Conservation (phyloP, 2,888 invertebrate genomes). For the Acleris sparsana region DNA sequence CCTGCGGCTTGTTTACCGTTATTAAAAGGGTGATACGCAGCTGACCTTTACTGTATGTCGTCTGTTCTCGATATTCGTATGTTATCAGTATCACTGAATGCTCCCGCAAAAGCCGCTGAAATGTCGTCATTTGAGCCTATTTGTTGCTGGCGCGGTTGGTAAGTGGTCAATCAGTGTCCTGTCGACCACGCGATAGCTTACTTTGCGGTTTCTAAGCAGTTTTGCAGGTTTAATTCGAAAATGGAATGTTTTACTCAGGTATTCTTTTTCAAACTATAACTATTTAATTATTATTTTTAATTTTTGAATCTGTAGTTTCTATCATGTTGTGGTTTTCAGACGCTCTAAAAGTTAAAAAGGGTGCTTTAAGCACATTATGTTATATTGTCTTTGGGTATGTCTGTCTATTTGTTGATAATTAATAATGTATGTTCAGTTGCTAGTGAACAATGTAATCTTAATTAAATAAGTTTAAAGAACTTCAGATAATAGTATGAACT, state of each 20-base stretch:
- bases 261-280: neutral
- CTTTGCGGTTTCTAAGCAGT: slow-evolving; percentile 9
- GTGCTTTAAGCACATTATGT: too few species aligned
- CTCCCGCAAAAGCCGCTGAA: slow-evolving; percentile 47
- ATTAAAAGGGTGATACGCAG: slow-evolving; percentile 59
- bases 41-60: slow-evolving; percentile 52
- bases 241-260: slow-evolving; percentile 45
- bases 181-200: slow-evolving; percentile 9
- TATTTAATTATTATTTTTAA: neutral
- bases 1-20: slow-evolving; percentile 74
- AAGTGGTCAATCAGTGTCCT: slow-evolving; percentile 15
- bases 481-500: neutral
- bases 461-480: neutral
- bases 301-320: neutral
- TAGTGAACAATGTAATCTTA: neutral
- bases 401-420: neutral
- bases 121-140: slow-evolving; percentile 50
- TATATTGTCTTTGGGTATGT: neutral
- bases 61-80: slow-evolving; percentile 38
- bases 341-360: too few species aligned
- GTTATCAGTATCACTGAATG: slow-evolving; percentile 39
- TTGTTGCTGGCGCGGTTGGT: slow-evolving; percentile 6
- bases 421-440: neutral
- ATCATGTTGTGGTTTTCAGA: too few species aligned
- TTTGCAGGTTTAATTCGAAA: slow-evolving; percentile 20